Evolutionary conservation across 2,113 vertebrate genomes (phyloP).

Genomic region (Rhegmatorhina hoffmannsi): DNA sequence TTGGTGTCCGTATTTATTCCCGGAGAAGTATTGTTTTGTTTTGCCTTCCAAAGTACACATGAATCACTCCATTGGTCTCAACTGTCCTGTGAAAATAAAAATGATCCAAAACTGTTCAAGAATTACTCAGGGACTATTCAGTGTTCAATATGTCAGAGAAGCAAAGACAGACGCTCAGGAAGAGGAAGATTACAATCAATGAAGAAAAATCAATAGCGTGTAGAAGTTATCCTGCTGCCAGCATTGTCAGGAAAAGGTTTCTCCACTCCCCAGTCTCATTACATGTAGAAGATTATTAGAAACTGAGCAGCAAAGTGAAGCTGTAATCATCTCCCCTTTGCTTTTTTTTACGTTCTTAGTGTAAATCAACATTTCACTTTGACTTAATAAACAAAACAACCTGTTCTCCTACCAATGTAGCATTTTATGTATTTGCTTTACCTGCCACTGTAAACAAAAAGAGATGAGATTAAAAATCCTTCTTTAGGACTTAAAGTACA

Average conservation of each 20-base stretch:
- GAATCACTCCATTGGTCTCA: slow-evolving; percentile 79
- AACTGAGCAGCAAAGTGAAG: slow-evolving; percentile 35
- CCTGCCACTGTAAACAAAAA: slow-evolving; percentile 14
- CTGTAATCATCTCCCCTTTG: slow-evolving; percentile 11
- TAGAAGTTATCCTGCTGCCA: slow-evolving; percentile 72
- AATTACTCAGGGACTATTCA: slow-evolving; percentile 81
- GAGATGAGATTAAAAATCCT: slow-evolving; percentile 7
- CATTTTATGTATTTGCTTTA: slow-evolving; percentile 36
- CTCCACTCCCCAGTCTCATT: slow-evolving; percentile 64
- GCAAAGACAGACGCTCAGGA: slow-evolving; percentile 77
- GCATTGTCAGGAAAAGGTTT: slow-evolving; percentile 58
- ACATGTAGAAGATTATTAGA: slow-evolving; percentile 72
- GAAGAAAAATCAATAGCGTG: slow-evolving; percentile 77
- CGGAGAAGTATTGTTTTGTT: slow-evolving; percentile 60
- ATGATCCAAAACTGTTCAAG: slow-evolving; percentile 78
- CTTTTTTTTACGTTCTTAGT: slow-evolving; percentile 46
- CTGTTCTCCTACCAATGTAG: background rate
- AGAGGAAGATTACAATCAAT: slow-evolving; percentile 83
- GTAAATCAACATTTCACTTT: slow-evolving; percentile 66
- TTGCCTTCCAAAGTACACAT: slow-evolving; percentile 72
- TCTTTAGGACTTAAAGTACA: background rate
- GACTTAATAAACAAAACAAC: slow-evolving; percentile 55
- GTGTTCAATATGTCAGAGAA: slow-evolving; percentile 80
- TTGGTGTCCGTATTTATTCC: slow-evolving; percentile 53
- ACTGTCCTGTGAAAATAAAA: slow-evolving; percentile 83